A percentile compares a stretch with the other conserved stretches of the same genome.
phyloP scores from a whole-genome alignment of 2,797 vertebrate species.

The Apogon hyalosoma region DNA sequence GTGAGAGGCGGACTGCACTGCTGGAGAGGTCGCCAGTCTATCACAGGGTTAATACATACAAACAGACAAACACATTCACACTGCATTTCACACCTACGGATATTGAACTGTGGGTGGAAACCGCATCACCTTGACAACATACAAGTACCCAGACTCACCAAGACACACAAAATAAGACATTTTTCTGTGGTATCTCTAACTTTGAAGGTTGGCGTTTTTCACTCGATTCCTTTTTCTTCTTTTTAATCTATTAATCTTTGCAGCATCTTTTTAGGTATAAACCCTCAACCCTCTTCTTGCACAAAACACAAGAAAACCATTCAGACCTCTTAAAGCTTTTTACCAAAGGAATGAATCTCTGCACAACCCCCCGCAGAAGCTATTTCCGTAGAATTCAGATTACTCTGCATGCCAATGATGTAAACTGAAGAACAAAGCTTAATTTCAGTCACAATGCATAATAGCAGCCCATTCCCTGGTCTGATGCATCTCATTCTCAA shows the following conservation, averaged over 20 bases:
- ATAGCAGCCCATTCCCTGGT: conserved; percentile 58
- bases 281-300: neutral
- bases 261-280: neutral
- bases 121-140: conserved; percentile 8
- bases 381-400: conserved; percentile 44
- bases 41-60: conserved; percentile 33
- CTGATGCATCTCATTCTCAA: conserved; percentile 65
- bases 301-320: neutral
- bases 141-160: conserved; percentile 6
- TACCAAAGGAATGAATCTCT: conserved; percentile 35
- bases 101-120: conserved; percentile 37
- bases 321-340: conserved; percentile 13
- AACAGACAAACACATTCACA: conserved; percentile 34
- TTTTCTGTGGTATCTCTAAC: neutral
- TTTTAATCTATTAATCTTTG: conserved; percentile 5
- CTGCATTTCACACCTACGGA: conserved; percentile 34
- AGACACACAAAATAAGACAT: neutral
- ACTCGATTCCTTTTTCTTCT: neutral
- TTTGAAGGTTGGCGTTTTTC: conserved; percentile 8
- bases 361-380: conserved; percentile 41
- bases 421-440: conserved; percentile 63
- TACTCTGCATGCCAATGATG: conserved; percentile 41
- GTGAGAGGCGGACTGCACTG: conserved; percentile 26
- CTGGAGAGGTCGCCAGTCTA: conserved; percentile 35
- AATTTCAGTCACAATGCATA: conserved; percentile 68